phyloP scores from a whole-genome alignment of 2,113 vertebrate genomes.

The Blennius ocellaris region DNA sequence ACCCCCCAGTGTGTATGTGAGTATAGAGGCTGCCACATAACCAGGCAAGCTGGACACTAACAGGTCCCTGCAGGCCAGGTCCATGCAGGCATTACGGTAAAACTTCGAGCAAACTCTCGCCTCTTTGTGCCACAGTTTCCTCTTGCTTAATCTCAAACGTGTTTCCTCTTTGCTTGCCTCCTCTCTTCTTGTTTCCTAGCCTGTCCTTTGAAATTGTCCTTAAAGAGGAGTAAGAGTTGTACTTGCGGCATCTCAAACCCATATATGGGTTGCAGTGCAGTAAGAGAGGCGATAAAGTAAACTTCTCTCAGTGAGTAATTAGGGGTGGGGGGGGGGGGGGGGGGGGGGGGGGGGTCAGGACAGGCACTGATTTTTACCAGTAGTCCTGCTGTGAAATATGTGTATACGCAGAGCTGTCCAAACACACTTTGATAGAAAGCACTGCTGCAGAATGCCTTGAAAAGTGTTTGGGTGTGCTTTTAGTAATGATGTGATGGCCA shows the following conservation, averaged over 20 bases:
- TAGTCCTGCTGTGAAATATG: conserved; percentile 47
- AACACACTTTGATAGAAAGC: conserved; percentile 69
- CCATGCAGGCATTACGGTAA: conserved; percentile 3
- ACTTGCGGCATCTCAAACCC: conserved; percentile 59
- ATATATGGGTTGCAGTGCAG: conserved; percentile 67
- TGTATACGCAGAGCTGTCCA: conserved; percentile 71
- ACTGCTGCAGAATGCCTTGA: conserved; percentile 42
- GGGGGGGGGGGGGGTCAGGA: conserved; percentile 32
- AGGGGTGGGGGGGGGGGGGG: conserved; percentile 35
- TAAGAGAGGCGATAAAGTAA: conserved; percentile 68
- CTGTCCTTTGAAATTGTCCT: conserved; percentile 65
- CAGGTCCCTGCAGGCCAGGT: background rate
- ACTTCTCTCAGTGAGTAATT: conserved; percentile 60
- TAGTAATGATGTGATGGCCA: conserved; percentile 37
- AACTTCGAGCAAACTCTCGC: too few species aligned
- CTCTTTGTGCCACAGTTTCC: background rate
- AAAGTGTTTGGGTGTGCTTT: conserved; percentile 37
- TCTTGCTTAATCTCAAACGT: background rate
- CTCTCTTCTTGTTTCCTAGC: conserved; percentile 5
- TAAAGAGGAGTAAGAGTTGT: conserved; percentile 69
- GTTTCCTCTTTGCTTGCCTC: background rate
- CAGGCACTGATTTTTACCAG: conserved; percentile 47
- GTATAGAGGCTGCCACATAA: conserved; percentile 21
- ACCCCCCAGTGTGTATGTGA: conserved; percentile 24
- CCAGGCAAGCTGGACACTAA: conserved; percentile 35